A percentile compares a stretch with the other conserved stretches of the same genome.
Evolutionary conservation across 2,888 invertebrate genomes (phyloP).

Genomic region (Endotricha flammealis): DNA sequence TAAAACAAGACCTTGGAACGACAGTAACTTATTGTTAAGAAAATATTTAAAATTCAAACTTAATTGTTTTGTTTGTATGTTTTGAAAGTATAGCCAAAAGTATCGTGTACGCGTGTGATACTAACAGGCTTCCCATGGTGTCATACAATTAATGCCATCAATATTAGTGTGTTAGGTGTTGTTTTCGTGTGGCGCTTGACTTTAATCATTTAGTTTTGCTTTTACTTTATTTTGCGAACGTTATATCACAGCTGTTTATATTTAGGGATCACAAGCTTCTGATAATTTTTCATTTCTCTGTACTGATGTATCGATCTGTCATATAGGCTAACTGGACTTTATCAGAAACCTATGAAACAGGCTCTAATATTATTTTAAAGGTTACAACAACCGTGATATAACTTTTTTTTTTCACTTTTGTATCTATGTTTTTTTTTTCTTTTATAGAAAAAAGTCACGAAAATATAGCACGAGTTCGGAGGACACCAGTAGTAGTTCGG

Average conservation of each 20-base stretch:
- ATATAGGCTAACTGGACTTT: no score
- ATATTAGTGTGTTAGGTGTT: slow-evolving; percentile 35
- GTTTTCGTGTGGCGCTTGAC: slow-evolving; percentile 56
- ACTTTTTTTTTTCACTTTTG: slow-evolving; percentile 29
- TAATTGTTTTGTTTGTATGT: no score
- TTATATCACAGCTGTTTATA: slow-evolving; percentile 36
- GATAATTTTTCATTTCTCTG: no score
- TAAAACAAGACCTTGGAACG: no score
- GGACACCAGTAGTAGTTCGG: slow-evolving; percentile 69
- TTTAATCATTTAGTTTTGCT: slow-evolving; percentile 28
- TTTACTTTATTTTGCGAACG: slow-evolving; percentile 41
- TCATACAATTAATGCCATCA: slow-evolving; percentile 16
- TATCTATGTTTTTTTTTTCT: slow-evolving; percentile 49
- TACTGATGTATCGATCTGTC: no score
- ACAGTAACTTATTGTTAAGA: no score
- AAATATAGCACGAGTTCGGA: slow-evolving; percentile 70
- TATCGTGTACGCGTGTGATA: slow-evolving; percentile 13
- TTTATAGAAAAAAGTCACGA: slow-evolving; percentile 76
- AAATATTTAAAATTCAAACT: no score
- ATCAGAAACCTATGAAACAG: no score
- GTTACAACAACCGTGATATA: slow-evolving; percentile 5
- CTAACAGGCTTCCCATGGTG: slow-evolving; percentile 5
- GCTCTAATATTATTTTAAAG: no score
- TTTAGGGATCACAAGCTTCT: no score
- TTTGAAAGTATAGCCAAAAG: slow-evolving; percentile 10